A percentile compares a stretch with the other conserved stretches of the same genome.
These are phyloP conservation scores for Adela reaumurella DNA, from an alignment of 2,888 invertebrate species.

Conservation along the genomic window DNA sequence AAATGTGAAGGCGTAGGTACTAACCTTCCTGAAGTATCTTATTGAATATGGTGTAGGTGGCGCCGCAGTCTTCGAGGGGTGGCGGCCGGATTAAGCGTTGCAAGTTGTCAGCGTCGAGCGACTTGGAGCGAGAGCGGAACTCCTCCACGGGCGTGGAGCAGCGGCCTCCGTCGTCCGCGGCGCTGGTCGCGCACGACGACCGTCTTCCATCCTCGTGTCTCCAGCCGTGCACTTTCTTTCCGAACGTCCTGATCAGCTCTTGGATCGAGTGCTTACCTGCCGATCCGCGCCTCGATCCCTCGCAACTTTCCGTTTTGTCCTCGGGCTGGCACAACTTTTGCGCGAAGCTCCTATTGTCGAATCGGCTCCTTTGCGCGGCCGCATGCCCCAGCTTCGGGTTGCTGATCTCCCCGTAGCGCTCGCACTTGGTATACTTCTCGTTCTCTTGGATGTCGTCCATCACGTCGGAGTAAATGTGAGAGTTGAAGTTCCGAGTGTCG, in stretches of 20 bases:
- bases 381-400: conserved; percentile 30
- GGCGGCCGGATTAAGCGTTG: conserved; percentile 31
- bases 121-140: conserved; percentile 75
- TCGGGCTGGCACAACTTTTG: conserved; percentile 34
- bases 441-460: conserved; percentile 52
- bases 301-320: conserved; percentile 14
- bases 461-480: conserved; percentile 38
- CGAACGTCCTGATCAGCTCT: conserved; percentile 71
- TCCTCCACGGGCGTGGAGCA: conserved; percentile 57
- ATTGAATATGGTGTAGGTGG: conserved; percentile 79
- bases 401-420: conserved; percentile 45
- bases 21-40: conserved; percentile 72
- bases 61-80: conserved; percentile 70
- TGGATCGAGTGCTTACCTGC: conserved; percentile 64
- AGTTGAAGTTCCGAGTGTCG: conserved; percentile 39
- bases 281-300: conserved; percentile 29
- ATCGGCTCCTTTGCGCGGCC: conserved; percentile 24
- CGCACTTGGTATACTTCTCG: conserved; percentile 42
- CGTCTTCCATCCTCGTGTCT: conserved; percentile 58
- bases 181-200: conserved; percentile 38
- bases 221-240: conserved; percentile 72
- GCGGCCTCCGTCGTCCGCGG: conserved; percentile 43
- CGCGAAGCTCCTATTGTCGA: conserved; percentile 43
- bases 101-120: conserved; percentile 62
- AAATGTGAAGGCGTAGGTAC: no score